These are phyloP conservation scores for Etheostoma cragini DNA, from an alignment of 2,113 vertebrate species.

Conservation along the genomic window DNA sequence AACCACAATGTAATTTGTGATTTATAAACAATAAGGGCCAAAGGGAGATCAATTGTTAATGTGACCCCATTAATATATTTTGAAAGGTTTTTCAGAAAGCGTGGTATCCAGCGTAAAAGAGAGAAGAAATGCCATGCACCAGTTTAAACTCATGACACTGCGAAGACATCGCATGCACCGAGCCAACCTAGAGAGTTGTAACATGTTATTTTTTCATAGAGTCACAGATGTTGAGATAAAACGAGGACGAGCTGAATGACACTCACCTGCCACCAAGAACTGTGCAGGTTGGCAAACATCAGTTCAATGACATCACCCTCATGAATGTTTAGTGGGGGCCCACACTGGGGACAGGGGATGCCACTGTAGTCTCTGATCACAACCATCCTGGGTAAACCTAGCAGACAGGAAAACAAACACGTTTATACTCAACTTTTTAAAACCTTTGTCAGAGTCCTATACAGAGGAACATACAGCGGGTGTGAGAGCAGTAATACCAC, in stretches of 20 bases:
- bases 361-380: constrained; percentile 91
- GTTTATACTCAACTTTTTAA: constrained; percentile 12
- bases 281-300: constrained; percentile 90
- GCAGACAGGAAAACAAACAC: constrained; percentile 36
- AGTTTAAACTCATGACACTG: constrained; percentile 37
- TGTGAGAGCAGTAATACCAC: not conserved
- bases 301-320: constrained; percentile 92
- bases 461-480: not conserved
- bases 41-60: constrained; percentile 5
- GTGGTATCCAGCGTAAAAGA: not conserved
- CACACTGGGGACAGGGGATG: constrained; percentile 85
- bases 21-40: constrained; percentile 16
- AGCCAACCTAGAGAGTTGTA: constrained; percentile 27
- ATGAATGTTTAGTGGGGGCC: constrained; percentile 88
- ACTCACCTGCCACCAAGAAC: constrained; percentile 95
- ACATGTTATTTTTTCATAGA: constrained; percentile 54
- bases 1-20: constrained; percentile 1
- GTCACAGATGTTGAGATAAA: constrained; percentile 65
- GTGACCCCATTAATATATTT: constrained; percentile 3
- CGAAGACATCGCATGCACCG: constrained; percentile 39
- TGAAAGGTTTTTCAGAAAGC: constrained; percentile 8
- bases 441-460: not conserved
- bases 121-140: not conserved
- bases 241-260: constrained; percentile 49
- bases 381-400: constrained; percentile 94